These are phyloP conservation scores for Drosophila prostipennis DNA, from an alignment of 2,888 invertebrate species.

Conservation along the genomic window DNA sequence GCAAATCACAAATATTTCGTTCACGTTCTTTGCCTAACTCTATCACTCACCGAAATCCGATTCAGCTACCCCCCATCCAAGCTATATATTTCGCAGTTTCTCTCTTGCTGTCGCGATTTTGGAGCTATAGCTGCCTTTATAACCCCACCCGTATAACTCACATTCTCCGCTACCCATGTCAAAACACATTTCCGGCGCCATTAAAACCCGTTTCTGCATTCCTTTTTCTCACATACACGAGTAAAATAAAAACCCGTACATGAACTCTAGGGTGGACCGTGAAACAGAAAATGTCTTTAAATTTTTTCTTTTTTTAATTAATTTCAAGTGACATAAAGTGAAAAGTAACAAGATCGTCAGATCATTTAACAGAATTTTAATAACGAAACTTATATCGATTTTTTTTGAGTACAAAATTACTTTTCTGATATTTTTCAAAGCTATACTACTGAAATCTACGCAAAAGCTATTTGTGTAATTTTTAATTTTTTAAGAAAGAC, in stretches of 20 bases:
- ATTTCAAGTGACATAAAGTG: no score
- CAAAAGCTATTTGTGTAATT: no score
- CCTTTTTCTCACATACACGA: constrained; percentile 25
- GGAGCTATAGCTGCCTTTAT: constrained; percentile 17
- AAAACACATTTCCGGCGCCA: constrained; percentile 39
- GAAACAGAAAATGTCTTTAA: no score
- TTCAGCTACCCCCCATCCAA: constrained; percentile 13
- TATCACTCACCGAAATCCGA: constrained; percentile 5
- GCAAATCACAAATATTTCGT: constrained; percentile 43
- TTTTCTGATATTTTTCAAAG: no score
- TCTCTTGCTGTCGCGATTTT: constrained; percentile 20
- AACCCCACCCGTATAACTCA: neutral
- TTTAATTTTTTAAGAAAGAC: neutral
- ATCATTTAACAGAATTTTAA: no score
- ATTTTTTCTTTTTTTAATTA: no score
- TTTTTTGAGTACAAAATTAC: no score
- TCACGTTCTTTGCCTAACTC: constrained; percentile 20
- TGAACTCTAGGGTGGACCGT: constrained; percentile 22
- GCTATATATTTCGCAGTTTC: constrained; percentile 12
- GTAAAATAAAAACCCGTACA: constrained; percentile 9
- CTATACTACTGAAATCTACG: no score
- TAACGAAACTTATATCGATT: no score
- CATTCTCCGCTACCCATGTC: constrained; percentile 33
- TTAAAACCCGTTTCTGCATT: constrained; percentile 32
- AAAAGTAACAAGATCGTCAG: no score